Evolutionary conservation across 1,140 invertebrate species (phyloP).

Genomic region (Rhyzopertha dominica): DNA sequence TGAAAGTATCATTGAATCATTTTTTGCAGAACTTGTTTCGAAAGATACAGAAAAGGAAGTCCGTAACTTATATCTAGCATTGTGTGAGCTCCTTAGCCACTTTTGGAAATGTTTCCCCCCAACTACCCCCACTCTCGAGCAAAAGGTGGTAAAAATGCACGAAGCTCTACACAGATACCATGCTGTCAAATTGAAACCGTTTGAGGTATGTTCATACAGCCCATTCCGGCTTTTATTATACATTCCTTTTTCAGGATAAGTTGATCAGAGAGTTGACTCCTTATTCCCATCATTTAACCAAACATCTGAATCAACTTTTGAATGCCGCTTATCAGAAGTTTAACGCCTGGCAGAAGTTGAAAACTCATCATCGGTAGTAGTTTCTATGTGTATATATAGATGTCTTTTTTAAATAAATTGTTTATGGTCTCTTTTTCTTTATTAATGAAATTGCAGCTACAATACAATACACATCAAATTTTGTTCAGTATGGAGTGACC

Average conservation of each 20-base stretch:
- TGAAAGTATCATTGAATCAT: slow-evolving; percentile 7
- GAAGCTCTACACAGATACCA: slow-evolving; percentile 84
- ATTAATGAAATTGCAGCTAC: not conserved
- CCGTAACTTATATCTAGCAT: slow-evolving; percentile 73
- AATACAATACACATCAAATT: not conserved
- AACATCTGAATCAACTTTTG: slow-evolving; percentile 79
- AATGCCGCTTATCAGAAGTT: slow-evolving; percentile 79
- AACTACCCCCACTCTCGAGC: slow-evolving; percentile 69
- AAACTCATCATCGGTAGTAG: slow-evolving; percentile 62
- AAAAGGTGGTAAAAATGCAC: slow-evolving; percentile 81
- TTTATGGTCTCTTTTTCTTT: no score
- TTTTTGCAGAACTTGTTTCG: slow-evolving; percentile 67
- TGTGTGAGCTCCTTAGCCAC: slow-evolving; percentile 83
- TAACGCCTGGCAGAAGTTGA: slow-evolving; percentile 75
- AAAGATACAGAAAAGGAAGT: slow-evolving; percentile 78
- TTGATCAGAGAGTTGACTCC: slow-evolving; percentile 72
- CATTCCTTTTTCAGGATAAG: slow-evolving; percentile 57
- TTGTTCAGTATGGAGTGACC: slow-evolving; percentile 1
- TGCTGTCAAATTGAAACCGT: slow-evolving; percentile 75
- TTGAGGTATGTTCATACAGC: slow-evolving; percentile 58
- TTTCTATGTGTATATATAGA: slow-evolving; percentile 9
- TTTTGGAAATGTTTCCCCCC: slow-evolving; percentile 94
- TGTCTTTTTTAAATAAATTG: no score
- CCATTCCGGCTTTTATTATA: not conserved
- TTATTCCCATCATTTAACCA: slow-evolving; percentile 74